Base-by-base conservation (phyloP, 1,140 invertebrate genomes). In the Hormaphis cornu region DNA sequence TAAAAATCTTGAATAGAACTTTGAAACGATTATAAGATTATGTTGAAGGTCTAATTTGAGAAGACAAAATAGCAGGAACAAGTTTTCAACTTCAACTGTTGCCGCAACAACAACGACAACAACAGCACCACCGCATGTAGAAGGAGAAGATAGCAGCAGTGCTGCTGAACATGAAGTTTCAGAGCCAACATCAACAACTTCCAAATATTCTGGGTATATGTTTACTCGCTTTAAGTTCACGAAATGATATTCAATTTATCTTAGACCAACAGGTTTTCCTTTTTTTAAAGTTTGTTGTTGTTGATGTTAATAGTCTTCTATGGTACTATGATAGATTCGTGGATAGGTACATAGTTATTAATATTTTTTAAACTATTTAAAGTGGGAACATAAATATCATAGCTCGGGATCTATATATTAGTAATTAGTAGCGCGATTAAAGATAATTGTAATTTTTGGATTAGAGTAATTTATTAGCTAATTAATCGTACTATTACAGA, bases 61-160 rank as follows among this genome's bases (percentile, higher is more conserved):
- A 48, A 66, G 42, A 50, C 61, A 48, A 24, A 66, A 66, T 22
- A 50, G 42, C 12, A 66, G 61, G 33, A 66, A 66, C 12, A 66
- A 66, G 24, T 66, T 66, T 30, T 48, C 61, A 22, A 66, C 42
- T 16, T 48, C 61, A 1, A 46, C 42, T n/a, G 18, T n/a, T 8
- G 24, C 40, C 1, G 12, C 58, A 26, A 59, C 56, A 26, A 28
- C 37, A 3, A 48, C 53, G 3, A 24, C 22, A 14, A 24, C 35
- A 22, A 40, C 54, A 9, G 5, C 28, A 3, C 24, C 7, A 28
- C 40, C 42, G 24, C 56, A 42, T 8, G 28, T 48, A 33, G n/a
- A 42, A 20, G 61, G 28, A 48, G 61, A 50, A 10, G 46, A 33
- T 12, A 28, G 50, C n/a, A 46, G 28, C 14, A 40, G 20, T 20